Base-by-base conservation (phyloP, 2,888 invertebrate genomes). In the Leucoptera coffeella region DNA sequence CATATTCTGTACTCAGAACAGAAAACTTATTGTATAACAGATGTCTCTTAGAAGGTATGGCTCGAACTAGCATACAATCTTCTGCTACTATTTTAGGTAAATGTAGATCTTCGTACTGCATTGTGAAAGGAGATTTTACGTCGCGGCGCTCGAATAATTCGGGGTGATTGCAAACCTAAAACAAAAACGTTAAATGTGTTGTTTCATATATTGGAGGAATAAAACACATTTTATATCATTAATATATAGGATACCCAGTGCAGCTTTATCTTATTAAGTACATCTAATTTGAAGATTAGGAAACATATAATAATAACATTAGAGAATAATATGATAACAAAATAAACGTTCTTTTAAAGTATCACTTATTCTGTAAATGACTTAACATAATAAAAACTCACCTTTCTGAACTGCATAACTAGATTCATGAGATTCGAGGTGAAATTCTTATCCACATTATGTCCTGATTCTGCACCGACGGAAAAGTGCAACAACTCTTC, bases 371-470 rank as follows among this genome's bases (percentile, higher is more conserved):
- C n/a, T n/a, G n/a, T n/a, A n/a, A n/a, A n/a, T n/a, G n/a, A n/a
- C n/a, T n/a, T n/a, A n/a, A n/a, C n/a, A n/a, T n/a, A n/a, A n/a
- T n/a, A n/a, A n/a, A n/a, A n/a, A n/a, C n/a, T n/a, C n/a, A 89
- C 93, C 77, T 96, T 96, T 41, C 95, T 78, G 62, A 96, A 95
- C 64, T 96, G 95, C 94, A 95, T 94, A 36, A 96, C 95, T 52
- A 96, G 78, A 73, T 96, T 95, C 93, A 96, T 93, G 29, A 96
- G 76, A 69, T 89, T 93, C 9, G 92, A 92, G 0, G 93, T 91
- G 34, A 90, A 87, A 51, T 85, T 87, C 48, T 89, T 88, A 46
- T 91, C 88, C 1, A 84, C 77, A 37, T 80, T 77, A 39, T 81
- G 77, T 7, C 77, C 74, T 4, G 82, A 73, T 38, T 81, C 81